Base-by-base conservation (phyloP, 1,140 invertebrate species). In the Eurosta solidaginis region DNA sequence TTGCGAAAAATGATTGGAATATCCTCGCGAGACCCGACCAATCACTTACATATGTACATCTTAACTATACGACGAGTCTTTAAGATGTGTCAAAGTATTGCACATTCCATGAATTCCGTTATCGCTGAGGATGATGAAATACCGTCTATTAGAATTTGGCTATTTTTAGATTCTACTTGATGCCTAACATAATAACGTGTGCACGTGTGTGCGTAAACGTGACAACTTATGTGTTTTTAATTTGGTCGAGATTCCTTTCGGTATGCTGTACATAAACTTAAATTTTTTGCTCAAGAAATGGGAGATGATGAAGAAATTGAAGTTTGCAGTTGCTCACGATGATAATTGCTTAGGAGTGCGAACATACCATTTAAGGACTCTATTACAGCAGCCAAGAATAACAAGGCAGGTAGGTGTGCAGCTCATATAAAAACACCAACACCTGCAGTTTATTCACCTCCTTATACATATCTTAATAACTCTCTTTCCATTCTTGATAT, bases 61-160 rank as follows among this genome's bases (percentile, higher is more conserved):
- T 17, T n/a, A 29, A 74, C 40, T 47, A n/a, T 74, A 14, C 20
- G n/a, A 14, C 10, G 25, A 29, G 68, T 74, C 44, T 17, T 45
- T 47, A 68, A 40, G 17, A 40, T 68, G n/a, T 44, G 73, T 45
- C 22, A 74, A 74, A 25, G 22, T 74, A 42, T 10, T 47, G 73
- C 73, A 47, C 73, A 74, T 74, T 74, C 73, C 73, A 47, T 47
- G 73, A 47, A 74, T 74, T 74, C 73, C 73, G 73, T 74, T 74
- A 74, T 74, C 42, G 73, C 45, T 74, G 44, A 47, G 44, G 27
- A 45, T 74, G 40, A 74, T 74, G 42, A 68, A 68, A 29, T 9
- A 42, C 42, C 45, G 40, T 44, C 73, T 27, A 42, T 36, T 74
- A 22, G 22, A 74, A n/a, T 9, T 7, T 6, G n/a, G 22, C 73